Base-by-base conservation (phyloP, 2,113 vertebrate genomes). In the Chrysochloris asiatica region DNA sequence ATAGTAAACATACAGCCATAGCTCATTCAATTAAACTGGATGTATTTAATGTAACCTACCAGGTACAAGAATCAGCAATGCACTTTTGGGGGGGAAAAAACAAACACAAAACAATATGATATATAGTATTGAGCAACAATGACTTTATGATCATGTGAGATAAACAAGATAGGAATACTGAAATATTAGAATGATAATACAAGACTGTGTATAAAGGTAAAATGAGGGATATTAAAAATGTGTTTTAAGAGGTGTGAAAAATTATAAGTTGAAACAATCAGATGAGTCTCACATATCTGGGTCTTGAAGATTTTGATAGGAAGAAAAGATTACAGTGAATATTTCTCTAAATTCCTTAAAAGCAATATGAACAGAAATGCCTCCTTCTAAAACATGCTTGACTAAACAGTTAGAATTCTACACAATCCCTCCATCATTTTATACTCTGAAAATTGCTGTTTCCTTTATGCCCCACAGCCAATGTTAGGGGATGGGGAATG, bases 271-370 rank as follows among this genome's bases (percentile, higher is more conserved):
- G 56, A 3, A 65, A 82, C 83, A 90, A 82, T 79, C 85, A 83
- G 16, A 65, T 59, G 83, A 82, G n/a, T n/a, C 45, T 91, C 59
- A 89, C n/a, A 83, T 90, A 88, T 0, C 1, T 33, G 38, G 3
- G 11, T 61, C 65, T 47, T n/a, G 28, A 91, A 80, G 26, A 76
- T 61, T 88, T 45, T 86, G 30, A 75, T 36, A 63, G 50, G 56
- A 73, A 83, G 50, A 26, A 86, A 92, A 76, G 2, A 82, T 59
- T 63, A 65, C 76, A 90, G 88, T 82, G 9, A 76, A 8, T 7
- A 75, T 65, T 94, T 92, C 17, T 26, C 8, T 83, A 79, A 92
- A 88, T 88, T 93, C 26, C 41, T 94, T 89, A 72, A 52, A 88
- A 38, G 19, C 28, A 83, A 33, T 54, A 36, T 61, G 47, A 95